These are phyloP conservation scores for Trinectes maculatus DNA, from an alignment of 2,113 vertebrate species.

Conservation along the genomic window DNA sequence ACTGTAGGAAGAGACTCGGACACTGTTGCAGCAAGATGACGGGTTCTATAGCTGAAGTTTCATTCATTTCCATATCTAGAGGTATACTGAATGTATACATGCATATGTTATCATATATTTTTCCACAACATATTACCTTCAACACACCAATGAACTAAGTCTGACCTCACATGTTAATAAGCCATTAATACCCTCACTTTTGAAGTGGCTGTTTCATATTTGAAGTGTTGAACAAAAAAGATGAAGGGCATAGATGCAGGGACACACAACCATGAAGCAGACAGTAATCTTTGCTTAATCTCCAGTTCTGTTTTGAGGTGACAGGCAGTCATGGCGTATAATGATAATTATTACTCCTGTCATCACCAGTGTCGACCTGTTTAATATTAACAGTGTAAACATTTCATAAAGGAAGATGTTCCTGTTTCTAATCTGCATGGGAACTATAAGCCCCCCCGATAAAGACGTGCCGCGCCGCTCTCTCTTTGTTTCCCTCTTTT, in stretches of 20 bases:
- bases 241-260: constrained; percentile 38
- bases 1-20: neutral
- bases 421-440: constrained; percentile 42
- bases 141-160: constrained; percentile 12
- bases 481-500: constrained; percentile 66
- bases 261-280: constrained; percentile 45
- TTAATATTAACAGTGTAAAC: constrained; percentile 72
- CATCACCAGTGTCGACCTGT: constrained; percentile 60
- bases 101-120: neutral
- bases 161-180: constrained; percentile 32
- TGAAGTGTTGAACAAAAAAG: constrained; percentile 28
- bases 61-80: neutral
- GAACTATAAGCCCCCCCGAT: constrained; percentile 49
- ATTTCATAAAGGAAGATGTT: constrained; percentile 53
- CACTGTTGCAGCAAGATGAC: constrained; percentile 1
- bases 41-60: neutral
- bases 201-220: constrained; percentile 33
- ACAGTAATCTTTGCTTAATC: constrained; percentile 59
- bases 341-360: constrained; percentile 70
- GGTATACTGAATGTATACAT: neutral
- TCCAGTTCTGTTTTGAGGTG: constrained; percentile 56
- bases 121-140: neutral
- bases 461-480: constrained; percentile 51
- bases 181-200: constrained; percentile 12
- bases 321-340: constrained; percentile 52